Base-by-base conservation (phyloP, 2,113 vertebrate genomes). In the Ploceus nigricollis region DNA sequence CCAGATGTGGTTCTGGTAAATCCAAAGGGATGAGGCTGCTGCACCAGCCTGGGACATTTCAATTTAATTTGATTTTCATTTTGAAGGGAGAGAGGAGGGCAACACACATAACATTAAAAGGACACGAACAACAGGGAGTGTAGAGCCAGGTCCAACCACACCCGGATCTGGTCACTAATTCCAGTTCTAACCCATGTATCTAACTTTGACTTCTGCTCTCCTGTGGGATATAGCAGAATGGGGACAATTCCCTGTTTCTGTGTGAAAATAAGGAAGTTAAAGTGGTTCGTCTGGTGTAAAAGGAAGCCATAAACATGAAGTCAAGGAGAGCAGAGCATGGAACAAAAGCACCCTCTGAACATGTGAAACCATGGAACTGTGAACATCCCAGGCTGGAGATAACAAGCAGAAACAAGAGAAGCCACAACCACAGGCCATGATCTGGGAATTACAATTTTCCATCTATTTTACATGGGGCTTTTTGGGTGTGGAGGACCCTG, bases 1-100 rank as follows among this genome's bases (percentile, higher is more conserved):
- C 2, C 4, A 31, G 44, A 82, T 0, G 5, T 4, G 13, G 1
- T 14, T 28, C 42, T 0, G 0, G 12, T 24, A 39, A 33, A 77
- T 17, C 54, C 68, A 17, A 65, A 77, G 68, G 50, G 51, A 64
- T 17, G 16, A 40, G 51, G 13, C 6, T 11, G 51, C 17, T 33
- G n/a, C 15, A 24, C 56, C 27, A 45, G 37, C 30, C 44, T 30
- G 31, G 54, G 54, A 33, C 54, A 7, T 23, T 11, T 30, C 14
- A 4, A 33, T 27, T 66, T 14, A 15, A 28, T 30, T 72, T 37
- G 9, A 14, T 69, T 56, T 80, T 35, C 2, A 25, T 21, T 53
- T 30, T 23, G 58, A 79, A 88, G 77, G 70, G 50, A 83, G 31
- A 2, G 6, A 87, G 51, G 51, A 82, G 13, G 6, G 22, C 45